These are phyloP conservation scores for Hirtodrosophila cameraria DNA, from an alignment of 2,888 invertebrate genomes.

Conservation along the genomic window DNA sequence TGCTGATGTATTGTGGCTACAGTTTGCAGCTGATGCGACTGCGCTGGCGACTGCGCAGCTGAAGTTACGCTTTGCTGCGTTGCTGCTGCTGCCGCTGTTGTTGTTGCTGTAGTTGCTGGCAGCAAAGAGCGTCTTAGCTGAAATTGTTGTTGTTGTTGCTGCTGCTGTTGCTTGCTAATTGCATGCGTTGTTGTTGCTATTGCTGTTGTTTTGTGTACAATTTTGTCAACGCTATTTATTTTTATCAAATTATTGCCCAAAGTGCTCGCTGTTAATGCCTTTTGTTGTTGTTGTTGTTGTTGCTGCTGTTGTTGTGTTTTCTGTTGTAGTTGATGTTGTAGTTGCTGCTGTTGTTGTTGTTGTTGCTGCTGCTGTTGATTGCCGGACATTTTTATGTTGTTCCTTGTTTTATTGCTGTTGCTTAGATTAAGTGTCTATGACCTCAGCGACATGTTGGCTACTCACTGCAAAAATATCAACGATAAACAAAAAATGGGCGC, in stretches of 20 bases:
- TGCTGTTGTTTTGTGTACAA: constrained; percentile 61
- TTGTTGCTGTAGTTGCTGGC: constrained; percentile 59
- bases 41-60: constrained; percentile 55
- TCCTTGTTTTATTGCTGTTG: constrained; percentile 56
- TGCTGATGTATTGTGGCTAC: constrained; percentile 82
- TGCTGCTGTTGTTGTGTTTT: constrained; percentile 47
- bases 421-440: constrained; percentile 52
- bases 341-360: constrained; percentile 40
- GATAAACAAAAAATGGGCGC: constrained; percentile 39
- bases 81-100: constrained; percentile 28
- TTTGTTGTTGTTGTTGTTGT: constrained; percentile 33
- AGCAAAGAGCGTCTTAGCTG: constrained; percentile 28
- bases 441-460: constrained; percentile 54
- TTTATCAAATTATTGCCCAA: constrained; percentile 74
- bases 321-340: constrained; percentile 38
- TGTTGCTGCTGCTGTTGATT: constrained; percentile 69
- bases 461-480: constrained; percentile 46
- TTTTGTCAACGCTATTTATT: constrained; percentile 77
- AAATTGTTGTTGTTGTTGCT: too few relatives aligned
- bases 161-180: constrained; percentile 31
- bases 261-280: constrained; percentile 52
- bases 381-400: constrained; percentile 73
- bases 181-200: constrained; percentile 40
- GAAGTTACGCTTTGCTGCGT: constrained; percentile 62
- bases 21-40: constrained; percentile 82